Evolutionary conservation across 53 echinoderm and acorn worm species (phyloP).

Genomic region (Glandiceps talaboti): DNA sequence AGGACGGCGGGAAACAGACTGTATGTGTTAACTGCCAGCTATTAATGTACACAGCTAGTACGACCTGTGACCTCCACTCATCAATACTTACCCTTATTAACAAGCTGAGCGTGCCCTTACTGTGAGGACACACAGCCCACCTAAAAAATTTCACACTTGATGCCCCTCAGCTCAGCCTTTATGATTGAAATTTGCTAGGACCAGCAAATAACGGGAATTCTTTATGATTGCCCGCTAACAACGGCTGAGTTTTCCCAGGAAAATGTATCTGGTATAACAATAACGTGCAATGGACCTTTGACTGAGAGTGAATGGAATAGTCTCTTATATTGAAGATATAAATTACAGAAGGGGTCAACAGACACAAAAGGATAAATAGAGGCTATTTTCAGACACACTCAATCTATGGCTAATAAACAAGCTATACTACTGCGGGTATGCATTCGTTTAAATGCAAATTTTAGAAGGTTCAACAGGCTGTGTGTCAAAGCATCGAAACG

Average conservation of each 20-base stretch:
- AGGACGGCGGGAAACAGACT: neutral
- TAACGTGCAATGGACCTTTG: no score
- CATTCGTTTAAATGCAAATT: neutral
- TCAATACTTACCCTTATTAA: neutral
- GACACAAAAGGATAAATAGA: neutral
- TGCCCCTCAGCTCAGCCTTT: neutral
- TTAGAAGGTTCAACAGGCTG: conserved; percentile 1
- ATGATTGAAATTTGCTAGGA: neutral
- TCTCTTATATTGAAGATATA: no score
- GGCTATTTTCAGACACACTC: neutral
- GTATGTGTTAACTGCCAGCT: neutral
- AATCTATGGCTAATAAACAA: neutral
- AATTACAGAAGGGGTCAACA: no score
- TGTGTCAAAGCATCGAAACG: neutral
- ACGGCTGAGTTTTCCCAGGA: no score
- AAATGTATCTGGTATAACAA: no score
- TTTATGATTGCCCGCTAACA: no score
- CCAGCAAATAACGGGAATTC: neutral
- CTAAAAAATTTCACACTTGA: neutral
- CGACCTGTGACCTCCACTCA: neutral
- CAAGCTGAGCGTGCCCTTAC: neutral
- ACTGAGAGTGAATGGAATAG: no score
- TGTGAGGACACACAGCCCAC: neutral
- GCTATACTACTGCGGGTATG: neutral
- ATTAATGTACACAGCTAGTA: neutral